Percentiles rank a stretch among this genome's conserved stretches.
Evolutionary conservation across 2,797 vertebrate species (phyloP).

Genomic region (Stomatorhinus walkeri): DNA sequence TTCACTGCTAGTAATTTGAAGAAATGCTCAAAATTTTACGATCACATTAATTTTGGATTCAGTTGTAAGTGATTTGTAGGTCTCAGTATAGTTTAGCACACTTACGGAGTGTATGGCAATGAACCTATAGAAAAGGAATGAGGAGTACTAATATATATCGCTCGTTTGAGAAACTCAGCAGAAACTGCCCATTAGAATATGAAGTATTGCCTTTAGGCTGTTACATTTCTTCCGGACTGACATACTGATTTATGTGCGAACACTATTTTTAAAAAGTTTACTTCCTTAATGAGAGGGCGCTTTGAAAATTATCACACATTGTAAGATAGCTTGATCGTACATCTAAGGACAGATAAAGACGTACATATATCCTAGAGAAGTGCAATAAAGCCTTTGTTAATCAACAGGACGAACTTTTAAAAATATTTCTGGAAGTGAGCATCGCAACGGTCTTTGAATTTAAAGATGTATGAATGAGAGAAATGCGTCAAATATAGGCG

Average conservation of each 20-base stretch:
- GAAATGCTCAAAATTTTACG: not conserved
- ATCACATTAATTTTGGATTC: not conserved
- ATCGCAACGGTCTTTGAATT: not conserved
- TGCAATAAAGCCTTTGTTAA: not conserved
- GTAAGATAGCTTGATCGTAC: not conserved
- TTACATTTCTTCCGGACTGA: not conserved
- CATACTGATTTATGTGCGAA: not conserved
- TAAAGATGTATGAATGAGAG: not conserved
- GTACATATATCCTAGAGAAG: not conserved
- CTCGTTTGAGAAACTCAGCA: not conserved
- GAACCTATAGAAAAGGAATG: not conserved
- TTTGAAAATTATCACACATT: not conserved
- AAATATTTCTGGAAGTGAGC: not conserved
- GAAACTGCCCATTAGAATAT: not conserved
- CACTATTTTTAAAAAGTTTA: not conserved
- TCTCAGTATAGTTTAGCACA: not conserved
- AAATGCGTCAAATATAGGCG: not conserved
- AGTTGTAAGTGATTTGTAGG: not conserved
- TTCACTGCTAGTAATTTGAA: not conserved
- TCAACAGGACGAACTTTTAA: not conserved
- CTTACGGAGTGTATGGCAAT: not conserved
- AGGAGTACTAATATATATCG: not conserved
- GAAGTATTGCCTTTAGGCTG: not conserved
- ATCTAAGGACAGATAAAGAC: not conserved
- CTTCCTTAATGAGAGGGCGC: not conserved